A percentile compares a stretch with the other conserved stretches of the same genome.
These are phyloP conservation scores for Rhagonycha lutea DNA, from an alignment of 2,888 invertebrate genomes.

Conservation along the genomic window DNA sequence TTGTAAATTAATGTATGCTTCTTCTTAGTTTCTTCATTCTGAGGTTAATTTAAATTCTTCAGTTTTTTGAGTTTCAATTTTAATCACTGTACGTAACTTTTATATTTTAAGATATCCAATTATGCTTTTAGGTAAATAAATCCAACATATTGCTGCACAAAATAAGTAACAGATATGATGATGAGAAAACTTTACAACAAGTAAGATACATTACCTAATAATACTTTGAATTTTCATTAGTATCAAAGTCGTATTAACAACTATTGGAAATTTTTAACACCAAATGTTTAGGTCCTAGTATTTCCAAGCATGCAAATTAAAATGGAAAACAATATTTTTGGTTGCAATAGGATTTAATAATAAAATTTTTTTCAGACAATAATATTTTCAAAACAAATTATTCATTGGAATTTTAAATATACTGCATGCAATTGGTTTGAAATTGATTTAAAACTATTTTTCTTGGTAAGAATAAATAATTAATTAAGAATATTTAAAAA, in stretches of 20 bases:
- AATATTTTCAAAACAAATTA: slow-evolving; percentile 29
- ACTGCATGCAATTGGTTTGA: slow-evolving; percentile 30
- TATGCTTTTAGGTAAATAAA: not conserved
- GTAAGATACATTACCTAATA: not conserved
- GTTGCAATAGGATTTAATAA: no score
- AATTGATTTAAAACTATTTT: slow-evolving; percentile 28
- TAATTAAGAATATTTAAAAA: not conserved
- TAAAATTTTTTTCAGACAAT: slow-evolving; percentile 18
- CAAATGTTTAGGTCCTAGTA: not conserved
- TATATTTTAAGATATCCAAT: not conserved
- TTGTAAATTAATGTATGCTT: no score
- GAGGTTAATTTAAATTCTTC: no score
- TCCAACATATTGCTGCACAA: not conserved
- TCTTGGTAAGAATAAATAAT: slow-evolving; percentile 18
- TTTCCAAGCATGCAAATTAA: not conserved
- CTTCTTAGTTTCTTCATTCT: no score
- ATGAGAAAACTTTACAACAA: not conserved
- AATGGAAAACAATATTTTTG: no score
- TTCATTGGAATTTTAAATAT: slow-evolving; percentile 33
- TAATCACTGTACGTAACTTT: not conserved
- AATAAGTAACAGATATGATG: not conserved
- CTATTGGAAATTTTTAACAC: not conserved
- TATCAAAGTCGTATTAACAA: not conserved
- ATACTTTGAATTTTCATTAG: not conserved
- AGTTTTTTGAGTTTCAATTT: not conserved